Evolutionary conservation across 2,888 invertebrate genomes (phyloP), one percentile per base, ranked within the genome.

Genomic region (Perizoma flavofasciatum): DNA sequence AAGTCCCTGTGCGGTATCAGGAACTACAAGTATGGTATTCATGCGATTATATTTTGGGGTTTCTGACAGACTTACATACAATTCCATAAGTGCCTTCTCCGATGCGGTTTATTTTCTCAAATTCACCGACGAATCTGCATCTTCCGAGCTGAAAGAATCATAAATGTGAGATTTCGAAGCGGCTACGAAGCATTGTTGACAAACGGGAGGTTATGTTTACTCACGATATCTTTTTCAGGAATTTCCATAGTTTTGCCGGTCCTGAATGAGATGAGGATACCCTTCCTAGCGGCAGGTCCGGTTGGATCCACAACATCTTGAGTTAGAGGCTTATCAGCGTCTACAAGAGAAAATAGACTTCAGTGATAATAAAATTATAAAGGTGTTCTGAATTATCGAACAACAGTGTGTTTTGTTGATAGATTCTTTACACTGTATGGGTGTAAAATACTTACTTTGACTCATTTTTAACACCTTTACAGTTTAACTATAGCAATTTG

Each of bases 41-140:
- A 35, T 35, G 35, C 5, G 6, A 35, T 35, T 6, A 35, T 5
- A 35, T 6, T 35, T 35, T 37, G 50, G 40, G 50, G 61, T n/a
- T 50, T 10, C 2, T 5, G 39, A 9, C 39, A 49, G 59, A 85
- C 96, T 94, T 93, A 97, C 97, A 99, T 46, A 99, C 99, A 75
- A 99, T 97, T 43, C 99, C 99, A 86, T 99, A 99, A 0, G 99
- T 99, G 67, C 99, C 99, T 93, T 99, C 99, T 0, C 99, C 99
- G 72, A 99, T 97, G 68, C 98, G 94, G 83, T 98, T 98, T 6
- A 99, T 84, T 87, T 99, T 99, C 82, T 99, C 98, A 92, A 99
- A 99, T 82, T 99, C 99, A 7, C 97, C 96, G 1, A 99, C 99
- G 83, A 97, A 96, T 67, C 99, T 93, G 82, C 98, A 99, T 79